Percentiles rank a stretch among this genome's conserved stretches.
phyloP scores from a whole-genome alignment of 2,888 invertebrate species.

The Hoplodrina blanda region DNA sequence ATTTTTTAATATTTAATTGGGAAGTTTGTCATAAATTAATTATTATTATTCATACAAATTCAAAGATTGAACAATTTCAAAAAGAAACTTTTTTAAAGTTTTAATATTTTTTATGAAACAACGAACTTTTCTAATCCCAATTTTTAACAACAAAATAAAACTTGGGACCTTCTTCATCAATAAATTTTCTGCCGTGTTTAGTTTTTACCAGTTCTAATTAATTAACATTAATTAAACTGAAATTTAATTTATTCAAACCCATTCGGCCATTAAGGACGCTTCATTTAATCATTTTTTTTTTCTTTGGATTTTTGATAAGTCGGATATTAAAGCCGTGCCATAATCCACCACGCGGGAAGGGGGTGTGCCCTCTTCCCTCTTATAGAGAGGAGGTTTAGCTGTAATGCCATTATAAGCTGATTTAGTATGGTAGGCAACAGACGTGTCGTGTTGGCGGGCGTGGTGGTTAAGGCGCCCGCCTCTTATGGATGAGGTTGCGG shows the following conservation, averaged over 20 bases:
- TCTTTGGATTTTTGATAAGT: not conserved
- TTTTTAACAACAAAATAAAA: conserved; percentile 30
- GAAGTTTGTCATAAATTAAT: not conserved
- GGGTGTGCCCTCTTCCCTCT: not conserved
- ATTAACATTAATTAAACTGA: not conserved
- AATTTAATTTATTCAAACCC: not conserved
- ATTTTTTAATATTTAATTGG: not conserved
- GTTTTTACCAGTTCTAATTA: conserved; percentile 14
- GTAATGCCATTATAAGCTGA: not conserved
- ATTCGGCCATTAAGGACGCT: not conserved
- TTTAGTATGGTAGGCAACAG: too few species aligned
- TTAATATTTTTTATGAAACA: not conserved
- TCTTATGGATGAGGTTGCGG: too few species aligned
- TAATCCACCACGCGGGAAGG: not conserved
- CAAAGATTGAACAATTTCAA: conserved; percentile 6
- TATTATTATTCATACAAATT: not conserved
- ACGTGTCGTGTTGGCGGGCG: too few species aligned
- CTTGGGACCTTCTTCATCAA: not conserved
- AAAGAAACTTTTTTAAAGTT: conserved; percentile 2
- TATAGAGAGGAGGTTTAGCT: too few species aligned
- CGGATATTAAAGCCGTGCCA: too few species aligned
- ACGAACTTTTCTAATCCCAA: conserved; percentile 2
- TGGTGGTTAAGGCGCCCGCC: too few species aligned
- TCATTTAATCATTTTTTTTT: not conserved
- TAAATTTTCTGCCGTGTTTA: conserved; percentile 1